Evolutionary conservation across 2,888 invertebrate genomes (phyloP).

Genomic region (Aspidiotus destructor): DNA sequence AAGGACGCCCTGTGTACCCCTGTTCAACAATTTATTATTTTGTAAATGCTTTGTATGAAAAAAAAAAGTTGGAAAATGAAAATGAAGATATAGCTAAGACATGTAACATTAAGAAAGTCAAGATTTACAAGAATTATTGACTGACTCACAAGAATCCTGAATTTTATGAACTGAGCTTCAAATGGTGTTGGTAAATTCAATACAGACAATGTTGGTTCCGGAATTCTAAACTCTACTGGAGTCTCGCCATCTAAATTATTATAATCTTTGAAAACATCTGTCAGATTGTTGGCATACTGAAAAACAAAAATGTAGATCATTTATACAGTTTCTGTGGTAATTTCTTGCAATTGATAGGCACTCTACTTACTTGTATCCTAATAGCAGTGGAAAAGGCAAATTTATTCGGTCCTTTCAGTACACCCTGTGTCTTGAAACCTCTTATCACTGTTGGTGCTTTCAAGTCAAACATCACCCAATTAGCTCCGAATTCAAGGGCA

Average conservation of each 20-base stretch:
- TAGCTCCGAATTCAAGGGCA: conserved; percentile 71
- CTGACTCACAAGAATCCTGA: conserved; percentile 54
- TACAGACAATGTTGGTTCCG: conserved; percentile 83
- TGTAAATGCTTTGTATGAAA: neutral
- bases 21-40: conserved; percentile 41
- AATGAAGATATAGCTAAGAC: neutral
- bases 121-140: neutral
- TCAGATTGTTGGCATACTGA: conserved; percentile 77
- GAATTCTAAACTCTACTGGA: conserved; percentile 80
- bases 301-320: conserved; percentile 36
- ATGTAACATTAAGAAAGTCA: neutral
- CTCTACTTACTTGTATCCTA: conserved; percentile 50
- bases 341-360: neutral
- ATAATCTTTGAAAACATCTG: conserved; percentile 82
- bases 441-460: conserved; percentile 79
- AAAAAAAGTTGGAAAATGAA: neutral
- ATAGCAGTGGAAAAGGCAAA: conserved; percentile 84
- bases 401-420: conserved; percentile 68
- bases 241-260: conserved; percentile 79
- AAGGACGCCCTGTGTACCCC: conserved; percentile 80
- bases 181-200: conserved; percentile 82
- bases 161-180: conserved; percentile 77
- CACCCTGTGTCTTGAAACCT: conserved; percentile 84
- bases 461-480: conserved; percentile 79
- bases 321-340: neutral